Evolutionary conservation across 2,113 vertebrate species (phyloP), one percentile per base, ranked within the genome.

Genomic region (Dissostichus mawsoni): DNA sequence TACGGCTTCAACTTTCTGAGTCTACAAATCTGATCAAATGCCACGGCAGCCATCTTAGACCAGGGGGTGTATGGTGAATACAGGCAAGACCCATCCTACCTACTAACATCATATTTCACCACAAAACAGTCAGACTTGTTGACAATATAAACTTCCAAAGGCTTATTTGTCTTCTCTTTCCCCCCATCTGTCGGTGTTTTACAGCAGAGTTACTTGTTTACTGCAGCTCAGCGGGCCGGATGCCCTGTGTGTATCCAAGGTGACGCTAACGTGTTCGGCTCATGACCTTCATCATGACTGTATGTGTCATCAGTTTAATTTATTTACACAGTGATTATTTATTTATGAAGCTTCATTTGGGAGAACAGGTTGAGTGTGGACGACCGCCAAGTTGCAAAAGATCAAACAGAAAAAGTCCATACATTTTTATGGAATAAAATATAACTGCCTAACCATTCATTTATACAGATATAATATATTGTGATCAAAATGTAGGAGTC

Each of bases 261-360:
- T 23, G 75, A 81, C 16, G 36, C 62, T 47, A 67, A 67, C 18
- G 62, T 76, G 80, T 73, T 48, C 2, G 12, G 41, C 85, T 67
- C 57, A 41, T 50, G 86, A 79, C 82, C 81, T 77, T 53, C 71
- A 25, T 53, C 71, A 25, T 7, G 51, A 58, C 76, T 63, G 58
- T 41, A 20, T n/a, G 57, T 85, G 81, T 71, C 76, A 65, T 59
- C 11, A 13, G 2, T 59, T 65, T 59, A 7, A 81, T 79, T 90
- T 83, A 81, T 91, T 84, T 81, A 79, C 79, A 58, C 55, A 2
- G 11, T 18, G 47, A 69, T 82, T 74, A 73, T 87, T 88, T 89
- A 87, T 86, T 90, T 61, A 74, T 85, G 33, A 56, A 67, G 70
- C 72, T 75, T 68, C 29, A 44, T 56, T 75, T 68, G 41, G 13